Base-by-base conservation (phyloP, 2,113 vertebrate species). In the Mirza zaza region DNA sequence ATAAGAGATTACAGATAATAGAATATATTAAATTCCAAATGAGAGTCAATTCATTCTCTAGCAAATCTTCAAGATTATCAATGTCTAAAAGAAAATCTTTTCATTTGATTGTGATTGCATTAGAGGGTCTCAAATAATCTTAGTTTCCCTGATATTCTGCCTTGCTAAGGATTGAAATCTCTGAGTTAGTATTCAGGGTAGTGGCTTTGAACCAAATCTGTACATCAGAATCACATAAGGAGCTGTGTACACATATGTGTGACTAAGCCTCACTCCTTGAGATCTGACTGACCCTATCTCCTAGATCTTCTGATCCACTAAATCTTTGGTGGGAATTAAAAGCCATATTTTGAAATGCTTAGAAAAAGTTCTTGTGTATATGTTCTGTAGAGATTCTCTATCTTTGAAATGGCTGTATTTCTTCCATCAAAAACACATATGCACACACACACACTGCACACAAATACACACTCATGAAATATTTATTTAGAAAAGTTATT, bases 371-470 rank as follows among this genome's bases (percentile, higher is more conserved):
- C 5, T 45, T 73, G 8, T 90, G 14, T 32, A 9, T 52, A 7
- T 48, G 8, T 4, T 4, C 12, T 67, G 0, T 15, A n/a, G 15
- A 73, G 2, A 8, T 61, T 12, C 0, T 17, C 8, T 71, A 0
- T 67, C 12, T 76, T 79, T 52, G 39, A 88, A 52, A 76, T 70
- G 17, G 14, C 20, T 85, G 3, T 57, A 55, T 73, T 52, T 77
- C 7, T 87, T 90, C 2, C 23, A 71, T 73, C 6, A n/a, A 27
- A 92, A 18, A 67, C 36, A 11, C 39, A 45, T 23, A 52, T 10
- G 45, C 4, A 21, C 2, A 42, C 57, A 52, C 71, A 55, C 11
- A 52, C 7, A 36, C 34, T 67, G 29, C 63, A 67, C 27, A 32
- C 12, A 32, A 63, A 70, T 18, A 63, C 9, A 21, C 6, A 4